These are phyloP conservation scores for Drosophila picticornis DNA, from an alignment of 2,888 invertebrate species.

Conservation along the genomic window DNA sequence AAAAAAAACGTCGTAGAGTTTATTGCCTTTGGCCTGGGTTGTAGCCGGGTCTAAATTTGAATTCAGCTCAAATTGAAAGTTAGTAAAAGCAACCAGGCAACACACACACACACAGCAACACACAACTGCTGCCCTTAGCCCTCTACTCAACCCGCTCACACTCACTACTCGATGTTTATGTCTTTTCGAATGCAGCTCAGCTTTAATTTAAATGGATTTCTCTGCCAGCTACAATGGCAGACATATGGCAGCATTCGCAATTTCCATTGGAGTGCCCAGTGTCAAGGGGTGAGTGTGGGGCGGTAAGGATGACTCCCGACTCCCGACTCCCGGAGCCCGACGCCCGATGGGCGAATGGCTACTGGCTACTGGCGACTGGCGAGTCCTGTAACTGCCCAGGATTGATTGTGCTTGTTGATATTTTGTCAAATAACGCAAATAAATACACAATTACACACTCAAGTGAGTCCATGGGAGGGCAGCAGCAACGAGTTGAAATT, in stretches of 20 bases:
- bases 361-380: conserved; percentile 39
- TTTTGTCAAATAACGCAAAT: conserved; percentile 84
- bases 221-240: conserved; percentile 53
- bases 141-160: conserved; percentile 3
- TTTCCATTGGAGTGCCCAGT: conserved; percentile 48
- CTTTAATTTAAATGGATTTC: conserved; percentile 81
- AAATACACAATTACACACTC: conserved; percentile 85
- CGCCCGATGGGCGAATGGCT: neutral
- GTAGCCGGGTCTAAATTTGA: conserved; percentile 66
- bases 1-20: conserved; percentile 47
- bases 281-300: neutral
- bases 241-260: conserved; percentile 76
- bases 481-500: conserved; percentile 29
- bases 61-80: conserved; percentile 80
- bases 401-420: conserved; percentile 84
- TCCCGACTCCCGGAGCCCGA: conserved; percentile 22
- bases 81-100: conserved; percentile 55
- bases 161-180: conserved; percentile 64
- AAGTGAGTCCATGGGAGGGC: conserved; percentile 70
- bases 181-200: conserved; percentile 80
- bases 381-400: conserved; percentile 64
- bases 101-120: conserved; percentile 24
- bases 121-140: conserved; percentile 12
- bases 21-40: conserved; percentile 64
- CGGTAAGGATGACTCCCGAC: conserved; percentile 27